Conservation (phyloP, 1,140 invertebrate species). For the Zaprionus vittiger region DNA sequence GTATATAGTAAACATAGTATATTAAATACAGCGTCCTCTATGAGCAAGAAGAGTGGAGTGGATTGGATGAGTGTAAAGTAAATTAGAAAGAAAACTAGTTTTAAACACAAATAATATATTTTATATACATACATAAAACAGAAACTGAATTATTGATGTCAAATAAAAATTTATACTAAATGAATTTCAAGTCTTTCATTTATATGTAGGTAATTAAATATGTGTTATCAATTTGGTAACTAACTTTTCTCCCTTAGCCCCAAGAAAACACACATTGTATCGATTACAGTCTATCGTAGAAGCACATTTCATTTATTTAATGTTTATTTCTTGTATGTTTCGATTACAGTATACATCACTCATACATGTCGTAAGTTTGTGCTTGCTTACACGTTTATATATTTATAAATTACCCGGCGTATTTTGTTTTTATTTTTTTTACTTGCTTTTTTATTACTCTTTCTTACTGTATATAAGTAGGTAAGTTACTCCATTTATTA, state of each 20-base stretch:
- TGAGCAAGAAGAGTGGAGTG: conserved; percentile 6
- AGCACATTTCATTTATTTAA: conserved; percentile 62
- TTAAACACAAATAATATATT: conserved; percentile 78
- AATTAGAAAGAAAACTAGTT: conserved; percentile 67
- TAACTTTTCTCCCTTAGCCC: background rate
- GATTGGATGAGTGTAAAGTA: conserved; percentile 62
- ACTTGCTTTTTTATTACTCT: background rate
- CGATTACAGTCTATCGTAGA: conserved; percentile 45
- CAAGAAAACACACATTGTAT: conserved; percentile 10
- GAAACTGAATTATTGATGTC: conserved; percentile 80
- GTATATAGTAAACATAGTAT: conserved; percentile 37
- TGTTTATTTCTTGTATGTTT: conserved; percentile 56
- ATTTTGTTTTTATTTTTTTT: conserved; percentile 9
- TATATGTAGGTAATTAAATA: background rate
- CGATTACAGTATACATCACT: conserved; percentile 63
- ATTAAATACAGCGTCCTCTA: conserved; percentile 35
- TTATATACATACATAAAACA: conserved; percentile 71
- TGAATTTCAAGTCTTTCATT: conserved; percentile 36
- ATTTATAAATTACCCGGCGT: conserved; percentile 42
- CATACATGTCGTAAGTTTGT: conserved; percentile 42
- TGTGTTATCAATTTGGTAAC: background rate
- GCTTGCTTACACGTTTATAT: conserved; percentile 32
- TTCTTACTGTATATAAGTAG: conserved; percentile 25
- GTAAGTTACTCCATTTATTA: conserved; percentile 55
- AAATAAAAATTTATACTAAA: conserved; percentile 80